A percentile compares a stretch with the other conserved stretches of the same genome.
Conservation (phyloP, 2,113 vertebrate genomes). For the Puma concolor region DNA sequence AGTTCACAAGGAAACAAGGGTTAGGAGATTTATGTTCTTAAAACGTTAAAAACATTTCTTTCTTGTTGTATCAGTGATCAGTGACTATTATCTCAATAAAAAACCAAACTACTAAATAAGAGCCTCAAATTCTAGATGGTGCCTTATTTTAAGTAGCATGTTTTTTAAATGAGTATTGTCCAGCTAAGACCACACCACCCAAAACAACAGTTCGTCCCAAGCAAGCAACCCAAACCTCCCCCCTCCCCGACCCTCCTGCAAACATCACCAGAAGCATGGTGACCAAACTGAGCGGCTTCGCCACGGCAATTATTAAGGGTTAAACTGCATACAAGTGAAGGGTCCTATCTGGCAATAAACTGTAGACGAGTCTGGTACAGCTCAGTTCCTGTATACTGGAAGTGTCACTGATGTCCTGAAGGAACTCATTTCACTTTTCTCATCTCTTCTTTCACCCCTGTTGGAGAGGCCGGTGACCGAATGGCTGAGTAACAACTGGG, state of each 20-base stretch:
- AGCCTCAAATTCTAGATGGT: not conserved
- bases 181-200: not conserved
- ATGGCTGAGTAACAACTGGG: not conserved
- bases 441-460: not conserved
- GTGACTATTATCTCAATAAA: slow-evolving; percentile 4
- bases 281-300: not conserved
- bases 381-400: not conserved
- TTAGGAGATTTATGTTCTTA: slow-evolving; percentile 6
- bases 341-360: not conserved
- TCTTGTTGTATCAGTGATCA: not conserved
- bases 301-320: not conserved
- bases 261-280: not conserved
- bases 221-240: not conserved
- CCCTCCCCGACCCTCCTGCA: not conserved
- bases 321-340: not conserved
- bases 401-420: not conserved
- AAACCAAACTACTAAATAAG: slow-evolving; percentile 15
- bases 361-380: not conserved
- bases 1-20: not conserved
- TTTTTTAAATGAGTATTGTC: not conserved
- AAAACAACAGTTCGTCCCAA: not conserved
- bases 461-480: not conserved
- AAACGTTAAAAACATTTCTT: slow-evolving; percentile 43
- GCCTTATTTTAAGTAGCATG: not conserved
- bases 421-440: not conserved